Evolutionary conservation across 2,797 vertebrate species (phyloP).

Genomic region (Lycodopsis pacificus): DNA sequence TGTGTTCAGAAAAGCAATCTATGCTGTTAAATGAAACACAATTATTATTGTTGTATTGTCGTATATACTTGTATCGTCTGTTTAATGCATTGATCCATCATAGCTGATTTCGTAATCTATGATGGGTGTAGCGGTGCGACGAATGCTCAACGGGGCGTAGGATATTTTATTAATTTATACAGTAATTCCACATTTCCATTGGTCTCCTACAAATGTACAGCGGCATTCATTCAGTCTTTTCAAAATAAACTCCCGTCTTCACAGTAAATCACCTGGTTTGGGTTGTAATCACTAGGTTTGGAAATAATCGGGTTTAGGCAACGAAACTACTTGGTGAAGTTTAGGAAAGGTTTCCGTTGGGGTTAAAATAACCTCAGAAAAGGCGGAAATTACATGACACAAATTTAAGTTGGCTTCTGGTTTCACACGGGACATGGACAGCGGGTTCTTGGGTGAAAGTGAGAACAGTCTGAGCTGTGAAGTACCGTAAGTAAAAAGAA

Average conservation of each 20-base stretch:
- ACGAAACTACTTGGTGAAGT: not conserved
- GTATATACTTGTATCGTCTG: not conserved
- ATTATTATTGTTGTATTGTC: no score
- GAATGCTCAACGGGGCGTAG: no score
- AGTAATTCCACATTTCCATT: not conserved
- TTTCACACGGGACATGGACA: no score
- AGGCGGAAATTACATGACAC: no score
- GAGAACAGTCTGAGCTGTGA: not conserved
- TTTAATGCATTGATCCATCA: not conserved
- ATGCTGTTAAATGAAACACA: no score
- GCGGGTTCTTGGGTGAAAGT: no score
- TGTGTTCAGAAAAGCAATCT: no score
- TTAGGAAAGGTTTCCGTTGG: not conserved
- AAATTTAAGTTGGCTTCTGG: no score
- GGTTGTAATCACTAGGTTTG: not conserved
- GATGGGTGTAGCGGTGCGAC: not conserved
- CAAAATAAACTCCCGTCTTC: not conserved
- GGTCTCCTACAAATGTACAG: not conserved
- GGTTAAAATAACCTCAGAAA: no score
- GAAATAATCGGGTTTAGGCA: no score
- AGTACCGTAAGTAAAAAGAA: not conserved
- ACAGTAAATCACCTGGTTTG: not conserved
- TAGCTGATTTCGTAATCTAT: not conserved
- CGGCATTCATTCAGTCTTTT: no score
- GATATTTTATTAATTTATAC: no score